Percentiles rank a stretch among this genome's conserved stretches.
These are phyloP conservation scores for Mythimna loreyi DNA, from an alignment of 2,888 invertebrate species.

Conservation along the genomic window DNA sequence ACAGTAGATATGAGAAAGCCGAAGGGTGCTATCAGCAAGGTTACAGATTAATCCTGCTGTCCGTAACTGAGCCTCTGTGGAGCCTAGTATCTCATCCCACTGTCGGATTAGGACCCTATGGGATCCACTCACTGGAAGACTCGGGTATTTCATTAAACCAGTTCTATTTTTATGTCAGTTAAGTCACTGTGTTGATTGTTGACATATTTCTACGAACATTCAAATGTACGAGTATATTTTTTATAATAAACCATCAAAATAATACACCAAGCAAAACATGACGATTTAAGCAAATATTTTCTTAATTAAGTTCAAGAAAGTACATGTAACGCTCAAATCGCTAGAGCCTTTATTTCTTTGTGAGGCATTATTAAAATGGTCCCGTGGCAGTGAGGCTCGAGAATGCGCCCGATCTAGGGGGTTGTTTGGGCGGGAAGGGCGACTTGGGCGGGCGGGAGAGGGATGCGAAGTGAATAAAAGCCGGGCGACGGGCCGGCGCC, in stretches of 20 bases:
- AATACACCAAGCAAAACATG: conserved; percentile 15
- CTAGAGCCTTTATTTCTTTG: conserved; percentile 51
- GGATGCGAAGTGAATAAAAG: conserved; percentile 75
- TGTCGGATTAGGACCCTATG: background rate
- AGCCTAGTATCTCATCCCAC: background rate
- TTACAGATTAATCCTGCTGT: conserved; percentile 23
- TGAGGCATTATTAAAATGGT: conserved; percentile 61
- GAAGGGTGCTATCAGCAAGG: conserved; percentile 18
- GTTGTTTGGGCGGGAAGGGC: conserved; percentile 64
- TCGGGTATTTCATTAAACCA: too few relatives aligned
- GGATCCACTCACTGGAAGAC: background rate
- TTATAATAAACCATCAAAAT: background rate
- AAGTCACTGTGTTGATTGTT: background rate
- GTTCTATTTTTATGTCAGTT: conserved; percentile 1
- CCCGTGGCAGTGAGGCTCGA: conserved; percentile 49
- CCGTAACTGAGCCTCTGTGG: conserved; percentile 6
- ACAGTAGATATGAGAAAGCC: conserved; percentile 15
- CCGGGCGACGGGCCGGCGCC: conserved; percentile 73
- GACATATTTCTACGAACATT: background rate
- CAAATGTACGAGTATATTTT: background rate
- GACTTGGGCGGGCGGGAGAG: conserved; percentile 56
- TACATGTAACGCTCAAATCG: conserved; percentile 51
- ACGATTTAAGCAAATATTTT: conserved; percentile 28
- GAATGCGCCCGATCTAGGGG: conserved; percentile 53
- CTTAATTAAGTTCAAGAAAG: conserved; percentile 51